A percentile compares a stretch with the other conserved stretches of the same genome.
Conservation (phyloP, 1,140 invertebrate species). For the Calephelis nemesis region DNA sequence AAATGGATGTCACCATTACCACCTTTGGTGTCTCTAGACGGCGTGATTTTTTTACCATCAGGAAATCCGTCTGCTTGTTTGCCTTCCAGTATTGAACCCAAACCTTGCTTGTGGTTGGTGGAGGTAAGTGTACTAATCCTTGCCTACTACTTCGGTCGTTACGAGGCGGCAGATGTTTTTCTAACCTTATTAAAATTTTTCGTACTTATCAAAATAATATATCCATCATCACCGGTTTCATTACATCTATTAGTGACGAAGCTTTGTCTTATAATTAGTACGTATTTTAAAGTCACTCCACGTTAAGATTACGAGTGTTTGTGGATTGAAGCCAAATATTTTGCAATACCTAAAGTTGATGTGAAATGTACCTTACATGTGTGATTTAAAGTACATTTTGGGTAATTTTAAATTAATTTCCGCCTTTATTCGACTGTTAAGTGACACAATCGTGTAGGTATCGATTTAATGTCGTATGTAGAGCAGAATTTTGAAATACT, state of each 20-base stretch:
- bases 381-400: not conserved
- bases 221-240: too few relatives aligned
- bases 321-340: constrained; percentile 14
- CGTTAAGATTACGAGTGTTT: constrained; percentile 15
- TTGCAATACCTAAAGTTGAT: not conserved
- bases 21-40: too few relatives aligned
- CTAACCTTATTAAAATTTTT: too few relatives aligned
- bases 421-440: constrained; percentile 13
- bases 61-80: too few relatives aligned
- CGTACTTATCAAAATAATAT: too few relatives aligned
- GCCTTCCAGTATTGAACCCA: too few relatives aligned
- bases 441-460: constrained; percentile 6
- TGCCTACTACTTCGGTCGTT: too few relatives aligned
- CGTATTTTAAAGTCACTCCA: constrained; percentile 11
- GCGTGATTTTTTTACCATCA: too few relatives aligned
- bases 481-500: not conserved
- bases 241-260: not conserved
- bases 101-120: too few relatives aligned
- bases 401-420: not conserved
- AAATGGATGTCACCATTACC: too few relatives aligned
- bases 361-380: not conserved
- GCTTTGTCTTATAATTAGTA: constrained; percentile 6
- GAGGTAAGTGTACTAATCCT: too few relatives aligned
- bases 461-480: constrained; percentile 11
- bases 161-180: too few relatives aligned